phyloP scores from a whole-genome alignment of 2,888 invertebrate genomes.

The Pheosia tremula region DNA sequence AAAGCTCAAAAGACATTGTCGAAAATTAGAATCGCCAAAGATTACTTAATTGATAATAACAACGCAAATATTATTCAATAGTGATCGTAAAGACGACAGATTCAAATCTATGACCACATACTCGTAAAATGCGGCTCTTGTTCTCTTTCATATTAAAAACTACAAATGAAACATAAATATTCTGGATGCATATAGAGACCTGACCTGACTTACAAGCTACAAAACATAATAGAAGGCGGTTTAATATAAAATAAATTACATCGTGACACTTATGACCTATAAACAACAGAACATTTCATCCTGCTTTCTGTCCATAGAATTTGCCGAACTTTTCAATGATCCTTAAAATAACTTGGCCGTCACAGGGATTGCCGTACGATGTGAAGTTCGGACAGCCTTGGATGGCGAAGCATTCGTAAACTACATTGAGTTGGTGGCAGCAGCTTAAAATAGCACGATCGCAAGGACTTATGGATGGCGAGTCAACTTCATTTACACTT shows the following conservation, averaged over 20 bases:
- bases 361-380: constrained; percentile 63
- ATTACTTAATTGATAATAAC: no score
- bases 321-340: constrained; percentile 60
- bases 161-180: neutral
- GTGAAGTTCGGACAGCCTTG: constrained; percentile 76
- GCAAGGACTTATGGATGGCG: constrained; percentile 48
- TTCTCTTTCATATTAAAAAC: neutral
- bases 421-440: constrained; percentile 58
- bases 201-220: neutral
- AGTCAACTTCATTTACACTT: constrained; percentile 2
- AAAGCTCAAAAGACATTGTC: no score
- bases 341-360: constrained; percentile 48
- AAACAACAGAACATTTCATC: constrained; percentile 24
- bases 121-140: neutral
- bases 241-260: neutral
- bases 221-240: neutral
- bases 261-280: neutral
- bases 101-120: neutral
- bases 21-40: no score
- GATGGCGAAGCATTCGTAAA: constrained; percentile 59
- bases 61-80: no score
- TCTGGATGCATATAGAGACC: no score
- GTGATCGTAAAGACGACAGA: no score
- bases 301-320: constrained; percentile 54
- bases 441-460: constrained; percentile 67